A percentile compares a stretch with the other conserved stretches of the same genome.
These are phyloP conservation scores for Peromyscus polionotus DNA, from an alignment of 2,113 vertebrate species.

Conservation along the genomic window DNA sequence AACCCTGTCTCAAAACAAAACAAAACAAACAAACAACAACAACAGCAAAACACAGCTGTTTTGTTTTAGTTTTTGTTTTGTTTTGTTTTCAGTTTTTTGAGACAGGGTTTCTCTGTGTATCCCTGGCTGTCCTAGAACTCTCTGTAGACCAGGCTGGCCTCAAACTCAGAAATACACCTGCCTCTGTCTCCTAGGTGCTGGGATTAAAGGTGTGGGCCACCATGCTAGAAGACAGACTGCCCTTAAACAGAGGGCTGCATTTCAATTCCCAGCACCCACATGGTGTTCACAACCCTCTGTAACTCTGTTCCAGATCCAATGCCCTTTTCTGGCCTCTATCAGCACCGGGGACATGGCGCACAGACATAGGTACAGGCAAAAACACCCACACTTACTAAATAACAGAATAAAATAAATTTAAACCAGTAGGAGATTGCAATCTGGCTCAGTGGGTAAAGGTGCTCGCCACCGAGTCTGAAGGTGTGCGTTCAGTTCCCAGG, in stretches of 20 bases:
- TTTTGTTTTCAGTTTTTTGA: neutral
- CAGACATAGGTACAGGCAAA: neutral
- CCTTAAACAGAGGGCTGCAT: neutral
- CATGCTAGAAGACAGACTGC: neutral
- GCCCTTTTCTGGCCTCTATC: neutral
- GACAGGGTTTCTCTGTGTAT: neutral
- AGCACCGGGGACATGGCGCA: neutral
- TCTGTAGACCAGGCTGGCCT: too few species aligned
- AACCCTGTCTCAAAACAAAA: neutral
- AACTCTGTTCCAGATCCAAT: neutral
- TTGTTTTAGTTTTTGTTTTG: too few species aligned
- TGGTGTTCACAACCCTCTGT: neutral
- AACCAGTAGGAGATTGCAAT: neutral
- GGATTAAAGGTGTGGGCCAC: neutral
- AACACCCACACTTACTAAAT: neutral
- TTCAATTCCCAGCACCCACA: neutral
- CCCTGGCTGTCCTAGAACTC: too few species aligned
- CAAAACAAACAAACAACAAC: neutral
- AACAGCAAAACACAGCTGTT: too few species aligned
- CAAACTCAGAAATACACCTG: neutral
- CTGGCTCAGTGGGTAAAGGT: neutral
- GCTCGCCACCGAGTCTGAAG: neutral
- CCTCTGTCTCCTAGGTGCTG: neutral
- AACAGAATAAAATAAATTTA: neutral
- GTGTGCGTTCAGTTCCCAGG: neutral